These are phyloP conservation scores for Dendrocopos noguchii DNA, from an alignment of 2,113 vertebrate species.

Conservation along the genomic window DNA sequence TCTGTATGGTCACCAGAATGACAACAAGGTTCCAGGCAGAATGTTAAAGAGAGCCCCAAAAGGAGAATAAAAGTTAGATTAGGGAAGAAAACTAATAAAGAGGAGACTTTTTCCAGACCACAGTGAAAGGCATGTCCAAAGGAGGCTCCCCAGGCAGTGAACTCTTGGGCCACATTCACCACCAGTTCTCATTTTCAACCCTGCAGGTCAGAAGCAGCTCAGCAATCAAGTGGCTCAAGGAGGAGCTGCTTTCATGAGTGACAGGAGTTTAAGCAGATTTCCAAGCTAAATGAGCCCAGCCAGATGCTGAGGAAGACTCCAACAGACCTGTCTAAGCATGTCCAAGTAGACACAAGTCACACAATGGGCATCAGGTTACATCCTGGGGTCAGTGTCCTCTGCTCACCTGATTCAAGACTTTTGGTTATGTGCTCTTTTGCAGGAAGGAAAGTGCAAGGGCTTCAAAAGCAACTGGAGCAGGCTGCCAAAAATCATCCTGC, in stretches of 20 bases:
- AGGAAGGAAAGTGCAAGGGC: background rate
- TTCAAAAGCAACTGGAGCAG: background rate
- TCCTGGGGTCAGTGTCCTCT: background rate
- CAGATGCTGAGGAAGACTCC: background rate
- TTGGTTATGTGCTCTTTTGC: background rate
- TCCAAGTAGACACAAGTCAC: background rate
- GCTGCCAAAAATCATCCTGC: background rate
- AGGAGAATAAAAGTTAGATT: fast-evolving
- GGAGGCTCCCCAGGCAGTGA: background rate
- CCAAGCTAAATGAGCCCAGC: background rate
- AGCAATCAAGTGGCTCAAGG: background rate
- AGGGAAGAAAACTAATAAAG: background rate
- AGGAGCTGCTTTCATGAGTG: background rate
- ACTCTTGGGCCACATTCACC: background rate
- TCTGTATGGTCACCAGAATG: fast-evolving
- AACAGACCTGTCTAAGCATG: background rate
- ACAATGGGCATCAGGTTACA: background rate
- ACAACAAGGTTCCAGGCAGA: background rate
- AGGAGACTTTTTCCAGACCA: background rate
- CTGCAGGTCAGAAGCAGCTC: background rate
- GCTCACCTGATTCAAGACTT: background rate
- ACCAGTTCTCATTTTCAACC: background rate
- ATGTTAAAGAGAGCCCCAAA: background rate
- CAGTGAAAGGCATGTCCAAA: background rate
- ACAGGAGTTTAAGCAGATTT: background rate